Evolutionary conservation across 1,140 invertebrate species (phyloP), one percentile per base, ranked within the genome.

Genomic region (Conus ventricosus): DNA sequence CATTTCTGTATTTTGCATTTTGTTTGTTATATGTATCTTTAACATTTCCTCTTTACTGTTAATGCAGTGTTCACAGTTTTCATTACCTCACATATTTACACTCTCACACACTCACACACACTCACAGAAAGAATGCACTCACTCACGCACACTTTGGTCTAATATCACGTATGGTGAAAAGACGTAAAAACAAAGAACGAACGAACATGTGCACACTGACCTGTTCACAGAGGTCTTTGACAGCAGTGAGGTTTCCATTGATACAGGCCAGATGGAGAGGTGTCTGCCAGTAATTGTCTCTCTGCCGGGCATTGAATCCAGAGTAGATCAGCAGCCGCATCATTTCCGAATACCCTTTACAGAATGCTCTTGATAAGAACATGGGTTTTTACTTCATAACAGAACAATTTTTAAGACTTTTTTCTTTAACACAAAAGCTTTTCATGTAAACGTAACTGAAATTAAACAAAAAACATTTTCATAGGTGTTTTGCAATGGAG

Each of bases 241-340:
- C 98, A 97, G 67, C 98, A 95, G 91, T 97, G 96, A 75, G 97
- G 97, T 98, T 98, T 0, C 98, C 98, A 27, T 97, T 98, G 6
- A 98, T 96, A 93, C 98, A 98, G n/a, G 98, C 98, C 90, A 99
- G 95, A 95, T 99, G 98, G n/a, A 99, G 95, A 0, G 98, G 97
- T 0, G 98, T 98, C 0, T 98, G 98, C 13, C 98, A 98, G 94
- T 98, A 98, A 94, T 98, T 98, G 95, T 99, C 98, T 3, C 97
- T 97, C 94, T 98, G 98, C 91, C 98, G 97, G 67, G 98, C 95
- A 93, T 98, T 97, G 1, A 97, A 97, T 5, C 98, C 98, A 87
- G 97, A 98, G 93, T 98, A 98, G 94, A 98, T 98, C n/a, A 99
- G 95, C 82, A 99, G 94, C 81, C 97, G 96, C 91, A 98, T 98